Evolutionary conservation across 2,888 invertebrate genomes (phyloP).

Genomic region (Drosophila cognata): DNA sequence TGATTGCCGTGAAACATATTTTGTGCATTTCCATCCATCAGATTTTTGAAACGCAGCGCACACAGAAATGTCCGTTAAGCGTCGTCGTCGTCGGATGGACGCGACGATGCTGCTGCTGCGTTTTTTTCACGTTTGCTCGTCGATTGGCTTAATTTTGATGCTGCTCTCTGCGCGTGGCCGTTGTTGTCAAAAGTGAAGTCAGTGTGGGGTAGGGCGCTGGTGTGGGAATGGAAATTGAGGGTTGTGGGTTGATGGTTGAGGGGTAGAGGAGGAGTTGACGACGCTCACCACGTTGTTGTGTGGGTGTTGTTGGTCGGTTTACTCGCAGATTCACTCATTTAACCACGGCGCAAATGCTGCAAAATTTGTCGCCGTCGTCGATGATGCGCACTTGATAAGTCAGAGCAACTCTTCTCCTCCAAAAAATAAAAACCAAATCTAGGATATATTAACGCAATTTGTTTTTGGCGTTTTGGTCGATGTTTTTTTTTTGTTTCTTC

Average conservation of each 20-base stretch:
- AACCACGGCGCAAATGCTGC: conserved; percentile 44
- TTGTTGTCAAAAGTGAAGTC: conserved; percentile 57
- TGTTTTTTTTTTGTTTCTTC: conserved; percentile 27
- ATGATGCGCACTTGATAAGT: conserved; percentile 18
- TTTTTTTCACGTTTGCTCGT: conserved; percentile 65
- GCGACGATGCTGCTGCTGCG: conserved; percentile 71
- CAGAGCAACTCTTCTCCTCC: neutral
- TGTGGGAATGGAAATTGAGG: neutral
- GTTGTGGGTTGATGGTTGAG: neutral
- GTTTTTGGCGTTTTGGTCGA: conserved; percentile 41
- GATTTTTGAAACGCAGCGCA: conserved; percentile 84
- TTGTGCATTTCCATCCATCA: conserved; percentile 86
- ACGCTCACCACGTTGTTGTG: conserved; percentile 27
- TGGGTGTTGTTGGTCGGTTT: conserved; percentile 19
- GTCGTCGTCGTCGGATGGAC: conserved; percentile 57
- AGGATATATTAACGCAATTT: conserved; percentile 30
- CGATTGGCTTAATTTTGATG: conserved; percentile 80
- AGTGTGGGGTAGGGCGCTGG: neutral
- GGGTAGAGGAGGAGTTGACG: neutral
- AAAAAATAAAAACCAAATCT: neutral
- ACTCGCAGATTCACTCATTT: conserved; percentile 49
- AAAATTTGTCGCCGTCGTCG: conserved; percentile 5
- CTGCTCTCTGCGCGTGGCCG: conserved; percentile 76
- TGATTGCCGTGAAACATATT: conserved; percentile 87
- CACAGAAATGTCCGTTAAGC: conserved; percentile 78